Conservation (phyloP, 2,888 invertebrate genomes). For the Sphaeridia pumilis region DNA sequence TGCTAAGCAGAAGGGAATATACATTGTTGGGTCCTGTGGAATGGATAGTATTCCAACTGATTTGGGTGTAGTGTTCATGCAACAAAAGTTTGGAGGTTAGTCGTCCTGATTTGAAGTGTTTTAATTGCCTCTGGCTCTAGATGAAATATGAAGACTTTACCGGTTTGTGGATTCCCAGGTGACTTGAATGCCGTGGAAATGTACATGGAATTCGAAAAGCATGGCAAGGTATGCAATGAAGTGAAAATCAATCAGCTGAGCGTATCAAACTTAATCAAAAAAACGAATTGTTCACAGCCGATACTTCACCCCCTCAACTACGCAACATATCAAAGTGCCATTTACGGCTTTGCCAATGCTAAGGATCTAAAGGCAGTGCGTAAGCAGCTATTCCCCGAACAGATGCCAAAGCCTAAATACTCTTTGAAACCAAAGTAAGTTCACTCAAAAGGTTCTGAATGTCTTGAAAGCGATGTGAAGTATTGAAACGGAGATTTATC, state of each 20-base stretch:
- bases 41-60: conserved; percentile 87
- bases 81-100: conserved; percentile 60
- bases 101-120: neutral
- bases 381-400: conserved; percentile 52
- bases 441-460: too few species aligned
- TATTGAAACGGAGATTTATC: neutral
- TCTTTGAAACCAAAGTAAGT: conserved; percentile 47
- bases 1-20: conserved; percentile 69
- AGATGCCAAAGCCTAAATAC: conserved; percentile 53
- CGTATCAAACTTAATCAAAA: too few species aligned
- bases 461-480: neutral
- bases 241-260: too few species aligned
- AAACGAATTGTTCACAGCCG: too few species aligned
- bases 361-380: conserved; percentile 55
- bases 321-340: conserved; percentile 81
- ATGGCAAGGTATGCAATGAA: conserved; percentile 18
- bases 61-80: conserved; percentile 66
- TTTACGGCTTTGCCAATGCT: conserved; percentile 59
- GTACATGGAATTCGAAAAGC: conserved; percentile 46
- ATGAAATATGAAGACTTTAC: neutral
- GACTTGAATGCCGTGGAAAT: conserved; percentile 59
- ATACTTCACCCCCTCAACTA: too few species aligned
- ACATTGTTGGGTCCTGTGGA: conserved; percentile 81
- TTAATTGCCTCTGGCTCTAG: neutral
- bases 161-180: conserved; percentile 42